A percentile compares a stretch with the other conserved stretches of the same genome.
These are phyloP conservation scores for Meiosimyza decipiens DNA, from an alignment of 2,888 invertebrate genomes.

Conservation along the genomic window DNA sequence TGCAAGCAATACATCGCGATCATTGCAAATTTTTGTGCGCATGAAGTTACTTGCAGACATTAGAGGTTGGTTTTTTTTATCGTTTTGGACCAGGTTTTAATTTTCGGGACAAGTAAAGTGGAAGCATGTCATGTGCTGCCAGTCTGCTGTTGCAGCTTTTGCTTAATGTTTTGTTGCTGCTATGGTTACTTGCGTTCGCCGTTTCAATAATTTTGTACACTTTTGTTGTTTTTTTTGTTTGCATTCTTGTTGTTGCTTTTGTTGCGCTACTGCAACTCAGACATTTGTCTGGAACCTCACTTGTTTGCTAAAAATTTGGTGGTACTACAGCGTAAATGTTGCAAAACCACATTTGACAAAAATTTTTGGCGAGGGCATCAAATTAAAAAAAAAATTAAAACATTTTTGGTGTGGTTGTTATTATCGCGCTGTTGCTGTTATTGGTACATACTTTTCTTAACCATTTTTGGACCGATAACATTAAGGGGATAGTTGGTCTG, in stretches of 20 bases:
- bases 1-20: not conserved
- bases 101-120: slow-evolving; percentile 12
- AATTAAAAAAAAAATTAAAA: slow-evolving; percentile 20
- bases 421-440: not conserved
- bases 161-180: not conserved
- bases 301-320: not conserved
- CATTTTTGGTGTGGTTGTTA: not conserved
- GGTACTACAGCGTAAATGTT: slow-evolving; percentile 8
- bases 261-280: slow-evolving; percentile 13
- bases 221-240: not conserved
- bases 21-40: slow-evolving; percentile 10
- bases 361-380: slow-evolving; percentile 16
- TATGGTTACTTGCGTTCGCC: slow-evolving; percentile 16
- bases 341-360: slow-evolving; percentile 30
- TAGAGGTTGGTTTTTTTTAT: slow-evolving; percentile 20
- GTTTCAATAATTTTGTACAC: not conserved
- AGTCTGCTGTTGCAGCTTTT: slow-evolving; percentile 14
- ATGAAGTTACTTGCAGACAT: slow-evolving; percentile 18
- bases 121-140: slow-evolving; percentile 30
- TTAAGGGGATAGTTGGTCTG: too few relatives aligned
- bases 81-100: not conserved
- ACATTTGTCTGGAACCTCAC: slow-evolving; percentile 18
- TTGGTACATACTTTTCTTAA: not conserved
- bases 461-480: too few relatives aligned
- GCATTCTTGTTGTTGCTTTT: not conserved